Evolutionary conservation across 2,113 vertebrate genomes (phyloP), one percentile per base, ranked within the genome.

Genomic region (Madoqua kirkii): DNA sequence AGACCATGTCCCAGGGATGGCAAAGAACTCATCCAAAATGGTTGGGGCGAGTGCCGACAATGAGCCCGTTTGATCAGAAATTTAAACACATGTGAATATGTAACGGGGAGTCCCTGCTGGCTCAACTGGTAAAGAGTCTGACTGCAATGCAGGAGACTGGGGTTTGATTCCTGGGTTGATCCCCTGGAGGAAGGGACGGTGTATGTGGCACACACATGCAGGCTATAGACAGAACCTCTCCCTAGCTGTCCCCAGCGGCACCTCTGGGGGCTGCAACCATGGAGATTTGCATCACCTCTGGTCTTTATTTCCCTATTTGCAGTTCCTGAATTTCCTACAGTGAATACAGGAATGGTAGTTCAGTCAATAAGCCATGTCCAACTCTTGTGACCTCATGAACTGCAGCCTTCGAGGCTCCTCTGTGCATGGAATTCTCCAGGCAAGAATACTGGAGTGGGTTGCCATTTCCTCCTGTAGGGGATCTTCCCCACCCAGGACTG

Each of bases 261-360:
- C 5, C 48, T 31, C 55, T 62, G 57, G 36, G 87, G 55, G n/a
- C 16, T 29, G 5, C 52, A 36, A 13, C 45, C 50, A 31, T 1
- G 16, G 10, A 54, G 50, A 81, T 31, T 4, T 48, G 21, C 10
- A 15, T 4, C 40, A 10, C 33, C 89, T 14, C 17, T 55, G 16
- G 54, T 50, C n/a, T 89, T 43, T 29, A 40, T 10, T 76, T 89
- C 64, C 50, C 74, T 67, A 36, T 40, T n/a, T 87, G 45, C 36
- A 88, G 45, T 40, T 59, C 48, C 91, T 45, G 48, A 36, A 54
- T 71, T 84, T 95, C 16, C n/a, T 67, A 94, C 9, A 40, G 92
- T 54, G 23, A 86, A 59, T 59, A 54, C 0, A 45, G 17, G 19
- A 76, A 76, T 76, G 40, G 36, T 27, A 23, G n/a, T 74, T 74